Base-by-base conservation (phyloP, 2,113 vertebrate species). In the Phaetusa simplex region DNA sequence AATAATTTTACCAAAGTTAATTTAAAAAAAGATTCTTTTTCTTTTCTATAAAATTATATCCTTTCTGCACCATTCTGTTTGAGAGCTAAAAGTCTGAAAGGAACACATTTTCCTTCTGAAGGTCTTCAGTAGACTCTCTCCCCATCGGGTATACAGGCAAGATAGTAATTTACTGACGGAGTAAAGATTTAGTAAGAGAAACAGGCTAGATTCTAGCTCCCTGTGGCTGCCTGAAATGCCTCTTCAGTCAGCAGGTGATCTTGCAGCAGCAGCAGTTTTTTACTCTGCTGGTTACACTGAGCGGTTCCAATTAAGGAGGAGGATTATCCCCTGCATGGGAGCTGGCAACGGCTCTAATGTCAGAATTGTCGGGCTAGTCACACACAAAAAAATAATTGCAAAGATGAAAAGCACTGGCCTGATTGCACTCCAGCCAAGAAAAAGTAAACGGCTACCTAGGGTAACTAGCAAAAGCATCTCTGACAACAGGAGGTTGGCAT, bases 281-380 rank as follows among this genome's bases (percentile, higher is more conserved):
- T 93, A 67, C 69, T 95, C 91, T 58, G 43, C 72, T 67, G 73
- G 83, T 90, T 92, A 84, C 40, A 72, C 61, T 84, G 83, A 92
- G 42, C 3, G 0, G 47, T 61, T 96, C 80, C 88, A 95, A 49
- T 93, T 92, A 96, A 67, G 52, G 43, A 76, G 34, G 65, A 95
- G 52, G 82, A 93, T 95, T 97, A 92, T 91, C 42, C 38, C 23
- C 86, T 86, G 65, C 53, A n/a, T 79, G 77, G 40, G 61, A 92
- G 70, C 43, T 93, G 92, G 76, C 43, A 80, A 55, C 2, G 2
- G 15, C 52, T 92, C 42, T 88, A 47, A 84, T 78, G 69, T 84
- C 50, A 90, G 86, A 93, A 88, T 59, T 0, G 0, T 90, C 67
- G 40, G 59, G 42, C 45, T 84, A 14, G 38, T 94, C 80, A 90